Evolutionary conservation across 2,113 vertebrate genomes (phyloP), one percentile per base, ranked within the genome.

Genomic region (Myiozetetes cayanensis): DNA sequence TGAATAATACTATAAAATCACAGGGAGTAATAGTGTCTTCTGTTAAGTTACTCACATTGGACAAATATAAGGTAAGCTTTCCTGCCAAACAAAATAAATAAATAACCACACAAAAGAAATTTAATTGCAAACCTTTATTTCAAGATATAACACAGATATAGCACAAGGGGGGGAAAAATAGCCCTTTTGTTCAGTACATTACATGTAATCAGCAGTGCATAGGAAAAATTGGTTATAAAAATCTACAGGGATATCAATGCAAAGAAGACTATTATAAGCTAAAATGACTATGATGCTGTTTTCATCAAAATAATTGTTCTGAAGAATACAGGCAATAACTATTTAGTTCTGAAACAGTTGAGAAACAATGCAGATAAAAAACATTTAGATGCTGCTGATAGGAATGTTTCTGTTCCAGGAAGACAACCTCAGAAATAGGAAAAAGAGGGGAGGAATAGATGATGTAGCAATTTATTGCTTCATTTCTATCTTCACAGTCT

Each of bases 81-180:
- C 50, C 73, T 89, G 33, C 43, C 44, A 82, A 72, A 68, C 52
- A 62, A 82, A 94, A 78, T 49, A 96, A 96, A 95, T 94, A 85
- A 58, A 89, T 27, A 12, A 8, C 53, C 65, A 93, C 44, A 88
- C 50, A 88, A 76, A 95, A 92, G 37, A 94, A 97, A 91, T 35
- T 96, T 49, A 89, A 96, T 96, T 97, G 84, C 49, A 95, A 85
- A 74, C 85, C 52, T 92, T 97, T 96, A 61, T 97, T 97, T 97
- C 71, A 94, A 96, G 65, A 91, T 94, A 83, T 16, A 95, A 77
- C 92, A 92, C 68, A 96, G 65, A 91, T 94, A 83, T 16, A 95
- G 81, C 93, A 92, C 68, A 89, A 89, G 25, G 17, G 2, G 33
- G 10, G 23, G 35, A 30, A 68, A 35, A 72, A 73, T 5, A 73